phyloP scores from a whole-genome alignment of 2,888 invertebrate genomes.

The Chydorus sphaericus region DNA sequence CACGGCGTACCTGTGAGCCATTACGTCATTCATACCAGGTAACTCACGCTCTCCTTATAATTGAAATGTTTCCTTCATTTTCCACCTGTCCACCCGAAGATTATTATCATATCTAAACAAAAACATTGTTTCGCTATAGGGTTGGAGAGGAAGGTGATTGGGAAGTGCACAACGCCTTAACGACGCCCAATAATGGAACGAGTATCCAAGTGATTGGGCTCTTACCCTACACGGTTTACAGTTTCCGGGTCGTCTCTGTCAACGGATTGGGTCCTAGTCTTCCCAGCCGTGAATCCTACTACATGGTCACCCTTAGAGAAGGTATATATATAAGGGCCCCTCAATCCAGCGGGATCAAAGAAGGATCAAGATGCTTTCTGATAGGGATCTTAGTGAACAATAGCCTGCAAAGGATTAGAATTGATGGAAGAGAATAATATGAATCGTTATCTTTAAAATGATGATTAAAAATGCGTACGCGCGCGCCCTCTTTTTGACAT shows the following conservation, averaged over 20 bases:
- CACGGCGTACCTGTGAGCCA: slow-evolving; percentile 52
- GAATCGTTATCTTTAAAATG: no score
- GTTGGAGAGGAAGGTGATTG: slow-evolving; percentile 52
- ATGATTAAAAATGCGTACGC: no score
- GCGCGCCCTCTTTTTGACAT: no score
- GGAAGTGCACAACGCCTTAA: slow-evolving; percentile 42
- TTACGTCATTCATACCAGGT: slow-evolving; percentile 59
- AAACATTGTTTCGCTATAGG: slow-evolving; percentile 29
- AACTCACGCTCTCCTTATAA: slow-evolving; percentile 29
- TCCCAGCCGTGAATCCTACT: slow-evolving; percentile 53
- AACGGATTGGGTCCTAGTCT: slow-evolving; percentile 53
- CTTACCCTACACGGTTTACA: slow-evolving; percentile 58
- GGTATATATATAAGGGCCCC: slow-evolving; percentile 30
- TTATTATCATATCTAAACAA: slow-evolving; percentile 5
- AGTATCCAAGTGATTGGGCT: slow-evolving; percentile 48
- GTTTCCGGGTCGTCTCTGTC: slow-evolving; percentile 52
- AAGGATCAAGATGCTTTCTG: no score
- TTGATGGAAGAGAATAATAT: no score
- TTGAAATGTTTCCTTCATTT: slow-evolving; percentile 8
- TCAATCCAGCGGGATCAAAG: no score
- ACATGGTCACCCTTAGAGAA: slow-evolving; percentile 56
- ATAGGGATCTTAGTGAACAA: no score
- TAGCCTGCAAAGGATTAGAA: no score
- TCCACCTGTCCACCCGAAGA: not conserved
- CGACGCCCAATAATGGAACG: slow-evolving; percentile 46